phyloP scores from a whole-genome alignment of 2,113 vertebrate species.

The Cettia cetti region DNA sequence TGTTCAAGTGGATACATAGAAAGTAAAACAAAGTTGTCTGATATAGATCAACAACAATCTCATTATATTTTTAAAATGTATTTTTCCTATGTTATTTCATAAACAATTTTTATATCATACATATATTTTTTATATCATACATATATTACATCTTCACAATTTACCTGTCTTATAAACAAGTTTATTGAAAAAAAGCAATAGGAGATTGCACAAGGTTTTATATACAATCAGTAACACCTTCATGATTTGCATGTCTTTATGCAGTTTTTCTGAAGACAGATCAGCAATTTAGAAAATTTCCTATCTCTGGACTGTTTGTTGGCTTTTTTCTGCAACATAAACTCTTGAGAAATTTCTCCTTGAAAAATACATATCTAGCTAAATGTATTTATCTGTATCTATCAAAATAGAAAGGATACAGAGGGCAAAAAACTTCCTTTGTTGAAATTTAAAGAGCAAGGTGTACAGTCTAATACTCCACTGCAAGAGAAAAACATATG shows the following conservation, averaged over 20 bases:
- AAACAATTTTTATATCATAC: not conserved
- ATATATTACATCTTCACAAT: not conserved
- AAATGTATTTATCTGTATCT: not conserved
- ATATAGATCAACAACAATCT: not conserved
- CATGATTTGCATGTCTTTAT: not conserved
- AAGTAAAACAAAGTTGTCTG: not conserved
- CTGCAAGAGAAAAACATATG: not conserved
- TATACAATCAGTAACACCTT: not conserved
- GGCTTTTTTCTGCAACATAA: not conserved
- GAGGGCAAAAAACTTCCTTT: accelerated
- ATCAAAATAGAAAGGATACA: not conserved
- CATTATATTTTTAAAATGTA: not conserved
- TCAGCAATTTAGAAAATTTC: not conserved
- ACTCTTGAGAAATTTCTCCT: not conserved
- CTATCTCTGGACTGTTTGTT: not conserved
- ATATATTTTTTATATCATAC: not conserved
- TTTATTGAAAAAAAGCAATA: not conserved
- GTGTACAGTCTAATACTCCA: not conserved
- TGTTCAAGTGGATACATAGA: not conserved
- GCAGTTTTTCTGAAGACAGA: not conserved
- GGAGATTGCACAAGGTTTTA: not conserved
- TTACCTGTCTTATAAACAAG: not conserved
- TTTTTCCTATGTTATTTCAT: not conserved
- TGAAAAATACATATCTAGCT: not conserved
- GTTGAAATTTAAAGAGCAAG: not conserved